These are phyloP conservation scores for Riparia riparia DNA, from an alignment of 2,113 vertebrate genomes.

Conservation along the genomic window DNA sequence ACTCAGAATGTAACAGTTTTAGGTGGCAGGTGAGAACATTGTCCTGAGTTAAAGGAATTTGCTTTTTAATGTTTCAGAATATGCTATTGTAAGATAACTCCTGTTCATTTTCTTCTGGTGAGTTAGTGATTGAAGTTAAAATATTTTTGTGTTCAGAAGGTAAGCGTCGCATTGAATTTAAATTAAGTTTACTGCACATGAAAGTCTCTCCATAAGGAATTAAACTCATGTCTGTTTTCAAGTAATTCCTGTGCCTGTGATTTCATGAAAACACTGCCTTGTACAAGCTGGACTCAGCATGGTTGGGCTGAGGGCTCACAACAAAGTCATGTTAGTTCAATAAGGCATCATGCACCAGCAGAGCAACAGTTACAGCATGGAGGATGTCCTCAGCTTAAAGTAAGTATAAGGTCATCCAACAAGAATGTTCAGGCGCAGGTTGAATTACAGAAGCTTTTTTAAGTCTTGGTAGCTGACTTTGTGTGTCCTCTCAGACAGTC, in stretches of 20 bases:
- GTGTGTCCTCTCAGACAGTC: neutral
- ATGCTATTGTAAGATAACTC: neutral
- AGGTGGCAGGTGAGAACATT: neutral
- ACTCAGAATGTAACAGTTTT: neutral
- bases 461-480: neutral
- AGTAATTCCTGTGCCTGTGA: neutral
- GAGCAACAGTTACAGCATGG: neutral
- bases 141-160: neutral
- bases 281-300: neutral
- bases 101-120: neutral
- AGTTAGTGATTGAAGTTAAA: neutral
- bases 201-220: neutral
- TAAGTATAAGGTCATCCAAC: neutral
- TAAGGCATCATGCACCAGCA: neutral
- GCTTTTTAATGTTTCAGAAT: neutral
- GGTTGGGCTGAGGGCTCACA: neutral
- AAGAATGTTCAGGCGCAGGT: neutral
- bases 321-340: neutral
- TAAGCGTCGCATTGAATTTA: neutral
- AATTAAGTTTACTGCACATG: neutral
- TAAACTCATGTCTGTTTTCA: neutral
- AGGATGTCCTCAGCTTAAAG: neutral
- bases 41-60: neutral
- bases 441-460: neutral
- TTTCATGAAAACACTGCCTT: neutral